These are phyloP conservation scores for Talpa occidentalis DNA, from an alignment of 2,113 vertebrate genomes.

Conservation along the genomic window DNA sequence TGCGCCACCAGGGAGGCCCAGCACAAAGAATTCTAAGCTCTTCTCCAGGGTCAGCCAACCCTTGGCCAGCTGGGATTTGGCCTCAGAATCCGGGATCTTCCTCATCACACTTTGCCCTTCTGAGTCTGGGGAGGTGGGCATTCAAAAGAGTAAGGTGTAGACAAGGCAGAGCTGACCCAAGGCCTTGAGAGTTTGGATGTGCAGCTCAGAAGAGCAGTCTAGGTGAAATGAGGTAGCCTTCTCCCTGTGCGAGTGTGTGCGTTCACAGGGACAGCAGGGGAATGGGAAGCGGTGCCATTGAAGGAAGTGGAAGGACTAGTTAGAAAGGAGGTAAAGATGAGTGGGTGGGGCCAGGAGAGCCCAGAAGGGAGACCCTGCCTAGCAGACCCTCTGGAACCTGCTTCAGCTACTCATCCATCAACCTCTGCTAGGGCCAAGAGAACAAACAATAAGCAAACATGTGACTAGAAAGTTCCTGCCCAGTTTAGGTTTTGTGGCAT, in stretches of 20 bases:
- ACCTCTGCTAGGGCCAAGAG: not conserved
- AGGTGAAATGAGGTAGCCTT: not conserved
- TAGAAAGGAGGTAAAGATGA: not conserved
- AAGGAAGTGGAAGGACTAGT: not conserved
- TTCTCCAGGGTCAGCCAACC: not conserved
- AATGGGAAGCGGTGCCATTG: not conserved
- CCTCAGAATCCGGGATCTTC: not conserved
- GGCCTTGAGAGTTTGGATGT: not conserved
- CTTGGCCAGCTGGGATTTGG: not conserved
- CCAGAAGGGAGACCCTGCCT: too few relatives aligned
- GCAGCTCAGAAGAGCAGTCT: not conserved
- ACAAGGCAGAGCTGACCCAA: not conserved
- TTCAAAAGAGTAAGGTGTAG: not conserved
- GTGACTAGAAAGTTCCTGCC: not conserved
- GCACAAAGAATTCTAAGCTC: not conserved
- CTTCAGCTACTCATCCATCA: not conserved
- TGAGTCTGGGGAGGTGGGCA: not conserved
- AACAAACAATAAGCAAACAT: not conserved
- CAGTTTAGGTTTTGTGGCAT: not conserved
- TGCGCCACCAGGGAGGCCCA: too few relatives aligned
- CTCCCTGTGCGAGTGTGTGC: fast-evolving
- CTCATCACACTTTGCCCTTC: not conserved
- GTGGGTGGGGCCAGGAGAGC: not conserved
- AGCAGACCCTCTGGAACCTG: not conserved
- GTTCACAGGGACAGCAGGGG: not conserved